A percentile compares a stretch with the other conserved stretches of the same genome.
Evolutionary conservation across 2,113 vertebrate genomes (phyloP).

Genomic region (Felis chaus): DNA sequence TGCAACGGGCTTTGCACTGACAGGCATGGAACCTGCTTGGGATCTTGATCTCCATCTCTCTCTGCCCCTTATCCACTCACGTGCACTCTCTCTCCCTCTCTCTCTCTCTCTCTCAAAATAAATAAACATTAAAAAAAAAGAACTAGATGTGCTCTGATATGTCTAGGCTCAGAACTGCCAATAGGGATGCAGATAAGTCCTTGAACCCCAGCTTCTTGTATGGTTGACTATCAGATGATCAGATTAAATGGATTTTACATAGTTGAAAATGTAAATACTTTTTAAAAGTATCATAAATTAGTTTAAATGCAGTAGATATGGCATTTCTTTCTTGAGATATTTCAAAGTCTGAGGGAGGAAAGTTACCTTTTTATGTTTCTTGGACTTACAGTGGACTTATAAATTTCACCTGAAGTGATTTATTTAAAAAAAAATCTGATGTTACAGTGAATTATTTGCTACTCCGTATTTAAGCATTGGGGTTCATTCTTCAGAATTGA

Average conservation of each 20-base stretch:
- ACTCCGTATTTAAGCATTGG: background rate
- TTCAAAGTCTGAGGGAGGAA: background rate
- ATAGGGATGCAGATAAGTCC: background rate
- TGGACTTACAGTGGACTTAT: background rate
- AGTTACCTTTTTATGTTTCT: background rate
- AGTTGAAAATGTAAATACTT: background rate
- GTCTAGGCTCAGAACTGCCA: background rate
- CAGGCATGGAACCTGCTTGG: too few species aligned
- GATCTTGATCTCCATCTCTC: too few species aligned
- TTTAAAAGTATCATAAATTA: background rate
- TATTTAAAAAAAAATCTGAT: slow-evolving; percentile 25
- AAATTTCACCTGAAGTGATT: background rate
- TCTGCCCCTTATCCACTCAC: too few species aligned
- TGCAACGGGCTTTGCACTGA: too few species aligned
- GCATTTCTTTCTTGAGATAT: background rate
- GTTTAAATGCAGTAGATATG: background rate
- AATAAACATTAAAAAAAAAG: background rate
- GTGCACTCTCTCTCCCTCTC: too few species aligned
- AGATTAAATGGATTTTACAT: background rate
- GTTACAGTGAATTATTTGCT: background rate
- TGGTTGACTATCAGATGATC: background rate
- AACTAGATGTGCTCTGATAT: background rate
- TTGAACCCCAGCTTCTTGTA: background rate
- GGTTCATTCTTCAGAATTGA: slow-evolving; percentile 6
- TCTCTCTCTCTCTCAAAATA: too few species aligned